Conservation (phyloP, 2,797 vertebrate species). For the Bucorvus abyssinicus region DNA sequence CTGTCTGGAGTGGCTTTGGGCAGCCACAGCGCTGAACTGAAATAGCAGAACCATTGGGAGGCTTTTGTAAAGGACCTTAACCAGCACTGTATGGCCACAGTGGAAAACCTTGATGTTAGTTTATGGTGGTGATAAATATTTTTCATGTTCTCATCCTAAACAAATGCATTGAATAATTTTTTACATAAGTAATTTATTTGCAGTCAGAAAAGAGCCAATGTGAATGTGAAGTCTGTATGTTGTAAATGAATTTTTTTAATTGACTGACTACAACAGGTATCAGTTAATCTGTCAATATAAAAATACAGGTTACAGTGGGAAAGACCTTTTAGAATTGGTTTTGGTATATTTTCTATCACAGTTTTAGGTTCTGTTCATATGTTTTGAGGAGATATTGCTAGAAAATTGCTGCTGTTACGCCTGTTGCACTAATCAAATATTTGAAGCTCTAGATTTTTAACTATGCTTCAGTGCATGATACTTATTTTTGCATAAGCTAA, state of each 20-base stretch:
- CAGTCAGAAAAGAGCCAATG: not conserved
- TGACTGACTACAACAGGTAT: not conserved
- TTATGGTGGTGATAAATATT: not conserved
- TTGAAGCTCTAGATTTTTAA: not conserved
- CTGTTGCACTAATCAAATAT: not conserved
- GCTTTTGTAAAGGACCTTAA: not conserved
- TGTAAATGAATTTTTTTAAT: not conserved
- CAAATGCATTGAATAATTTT: not conserved
- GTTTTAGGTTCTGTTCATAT: not conserved
- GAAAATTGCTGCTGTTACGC: not conserved
- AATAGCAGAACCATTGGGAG: not conserved
- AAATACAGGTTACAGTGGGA: not conserved
- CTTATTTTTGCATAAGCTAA: not conserved
- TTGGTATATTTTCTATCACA: not conserved
- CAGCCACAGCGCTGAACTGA: not conserved
- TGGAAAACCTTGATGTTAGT: not conserved
- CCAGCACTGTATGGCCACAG: not conserved
- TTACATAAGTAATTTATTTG: not conserved
- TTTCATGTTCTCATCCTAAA: not conserved
- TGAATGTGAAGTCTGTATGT: not conserved
- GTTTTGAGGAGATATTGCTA: not conserved
- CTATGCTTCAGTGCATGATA: not conserved
- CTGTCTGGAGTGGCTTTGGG: not conserved
- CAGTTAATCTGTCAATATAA: not conserved
- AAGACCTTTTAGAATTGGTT: not conserved